A percentile compares a stretch with the other conserved stretches of the same genome.
These are phyloP conservation scores for Agonopterix subpropinquella DNA, from an alignment of 2,888 invertebrate species.

Conservation along the genomic window DNA sequence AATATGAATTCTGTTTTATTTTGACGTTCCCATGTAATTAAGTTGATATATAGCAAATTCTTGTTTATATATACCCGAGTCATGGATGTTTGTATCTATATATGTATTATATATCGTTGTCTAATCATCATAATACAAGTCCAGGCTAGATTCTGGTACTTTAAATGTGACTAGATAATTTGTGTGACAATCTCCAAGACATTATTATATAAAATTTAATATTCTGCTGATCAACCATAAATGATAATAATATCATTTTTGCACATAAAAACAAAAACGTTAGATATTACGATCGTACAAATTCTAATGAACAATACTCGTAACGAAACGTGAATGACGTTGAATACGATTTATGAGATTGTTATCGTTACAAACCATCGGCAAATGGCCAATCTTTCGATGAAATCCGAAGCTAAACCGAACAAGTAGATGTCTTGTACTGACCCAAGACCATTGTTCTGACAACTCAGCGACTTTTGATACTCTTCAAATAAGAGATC, in stretches of 20 bases:
- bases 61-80: not conserved
- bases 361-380: constrained; percentile 33
- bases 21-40: no score
- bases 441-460: constrained; percentile 32
- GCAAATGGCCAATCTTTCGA: constrained; percentile 33
- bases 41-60: not conserved
- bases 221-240: not conserved
- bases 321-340: constrained; percentile 27
- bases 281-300: constrained; percentile 13
- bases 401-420: constrained; percentile 20
- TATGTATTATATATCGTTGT: no score
- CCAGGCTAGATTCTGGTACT: no score
- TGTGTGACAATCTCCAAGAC: no score
- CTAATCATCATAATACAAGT: no score
- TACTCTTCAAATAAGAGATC: constrained; percentile 41
- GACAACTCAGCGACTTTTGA: constrained; percentile 46
- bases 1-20: no score
- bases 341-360: constrained; percentile 41
- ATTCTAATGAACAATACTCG: constrained; percentile 5
- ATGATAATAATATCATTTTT: no score
- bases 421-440: constrained; percentile 32
- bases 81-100: no score
- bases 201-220: no score
- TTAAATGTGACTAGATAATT: no score
- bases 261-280: constrained; percentile 7